These are phyloP conservation scores for Sesia bembeciformis DNA, from an alignment of 2,888 invertebrate species.

Conservation along the genomic window DNA sequence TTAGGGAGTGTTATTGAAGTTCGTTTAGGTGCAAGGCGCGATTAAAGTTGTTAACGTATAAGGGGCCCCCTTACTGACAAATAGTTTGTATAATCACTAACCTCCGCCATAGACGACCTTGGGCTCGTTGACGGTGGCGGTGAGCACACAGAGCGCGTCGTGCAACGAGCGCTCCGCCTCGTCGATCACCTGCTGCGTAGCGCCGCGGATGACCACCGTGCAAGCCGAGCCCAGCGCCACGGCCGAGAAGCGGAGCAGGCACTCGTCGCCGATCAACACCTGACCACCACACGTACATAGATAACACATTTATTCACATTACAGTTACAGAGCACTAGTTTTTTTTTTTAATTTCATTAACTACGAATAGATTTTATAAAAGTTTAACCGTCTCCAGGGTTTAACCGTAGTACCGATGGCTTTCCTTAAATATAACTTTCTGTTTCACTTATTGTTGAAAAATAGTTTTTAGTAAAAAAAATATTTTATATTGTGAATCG, in stretches of 20 bases:
- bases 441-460: too few species aligned
- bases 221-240: conserved; percentile 97
- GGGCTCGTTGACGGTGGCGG: conserved; percentile 95
- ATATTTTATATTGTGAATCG: too few species aligned
- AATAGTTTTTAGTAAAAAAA: too few species aligned
- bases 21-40: too few species aligned
- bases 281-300: conserved; percentile 18
- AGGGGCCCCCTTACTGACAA: too few species aligned
- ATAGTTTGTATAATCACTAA: conserved; percentile 22
- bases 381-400: neutral
- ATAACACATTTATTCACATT: neutral
- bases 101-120: conserved; percentile 94
- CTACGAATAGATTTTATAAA: neutral
- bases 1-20: too few species aligned
- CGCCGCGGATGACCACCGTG: conserved; percentile 96
- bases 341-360: too few species aligned
- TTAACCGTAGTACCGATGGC: too few species aligned
- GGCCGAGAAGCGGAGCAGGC: conserved; percentile 93
- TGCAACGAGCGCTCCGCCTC: conserved; percentile 99
- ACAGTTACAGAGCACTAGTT: too few species aligned
- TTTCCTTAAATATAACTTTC: too few species aligned
- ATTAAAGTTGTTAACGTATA: too few species aligned
- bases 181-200: conserved; percentile 98
- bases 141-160: conserved; percentile 97
- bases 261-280: conserved; percentile 98